A percentile compares a stretch with the other conserved stretches of the same genome.
phyloP scores from a whole-genome alignment of 1,140 invertebrate species.

The Zaprionus ornatus region DNA sequence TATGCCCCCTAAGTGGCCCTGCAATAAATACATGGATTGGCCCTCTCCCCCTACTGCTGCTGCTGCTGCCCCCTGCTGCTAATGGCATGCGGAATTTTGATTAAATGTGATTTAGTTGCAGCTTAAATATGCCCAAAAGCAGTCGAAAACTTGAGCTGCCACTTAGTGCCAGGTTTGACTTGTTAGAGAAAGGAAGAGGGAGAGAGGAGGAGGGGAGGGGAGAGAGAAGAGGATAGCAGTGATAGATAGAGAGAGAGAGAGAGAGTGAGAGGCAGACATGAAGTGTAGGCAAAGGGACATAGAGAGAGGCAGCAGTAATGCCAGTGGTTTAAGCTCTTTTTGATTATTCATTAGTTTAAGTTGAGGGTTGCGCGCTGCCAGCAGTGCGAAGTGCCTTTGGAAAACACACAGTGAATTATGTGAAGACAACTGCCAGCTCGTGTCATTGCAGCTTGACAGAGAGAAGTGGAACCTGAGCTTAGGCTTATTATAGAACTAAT shows the following conservation, averaged over 20 bases:
- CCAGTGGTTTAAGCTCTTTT: not conserved
- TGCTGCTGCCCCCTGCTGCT: not conserved
- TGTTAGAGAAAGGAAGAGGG: not conserved
- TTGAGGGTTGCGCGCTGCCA: not conserved
- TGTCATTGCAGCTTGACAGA: too few relatives aligned
- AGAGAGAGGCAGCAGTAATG: not conserved
- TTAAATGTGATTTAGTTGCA: constrained; percentile 34
- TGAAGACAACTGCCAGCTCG: too few relatives aligned
- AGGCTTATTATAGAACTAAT: too few relatives aligned
- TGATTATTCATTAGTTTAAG: not conserved
- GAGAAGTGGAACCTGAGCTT: too few relatives aligned
- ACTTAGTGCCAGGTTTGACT: not conserved
- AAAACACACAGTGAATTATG: too few relatives aligned
- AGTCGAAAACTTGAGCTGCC: not conserved
- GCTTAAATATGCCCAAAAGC: constrained; percentile 5
- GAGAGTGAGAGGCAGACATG: not conserved
- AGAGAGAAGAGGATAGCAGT: not conserved
- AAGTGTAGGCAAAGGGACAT: not conserved
- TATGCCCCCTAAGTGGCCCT: constrained; percentile 25
- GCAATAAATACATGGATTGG: constrained; percentile 33
- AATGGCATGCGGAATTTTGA: constrained; percentile 28
- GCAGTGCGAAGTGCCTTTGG: not conserved
- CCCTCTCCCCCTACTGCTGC: constrained; percentile 16
- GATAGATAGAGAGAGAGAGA: not conserved
- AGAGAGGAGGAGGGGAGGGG: not conserved